phyloP scores from a whole-genome alignment of 2,797 vertebrate species.

The Rachycentron canadum region DNA sequence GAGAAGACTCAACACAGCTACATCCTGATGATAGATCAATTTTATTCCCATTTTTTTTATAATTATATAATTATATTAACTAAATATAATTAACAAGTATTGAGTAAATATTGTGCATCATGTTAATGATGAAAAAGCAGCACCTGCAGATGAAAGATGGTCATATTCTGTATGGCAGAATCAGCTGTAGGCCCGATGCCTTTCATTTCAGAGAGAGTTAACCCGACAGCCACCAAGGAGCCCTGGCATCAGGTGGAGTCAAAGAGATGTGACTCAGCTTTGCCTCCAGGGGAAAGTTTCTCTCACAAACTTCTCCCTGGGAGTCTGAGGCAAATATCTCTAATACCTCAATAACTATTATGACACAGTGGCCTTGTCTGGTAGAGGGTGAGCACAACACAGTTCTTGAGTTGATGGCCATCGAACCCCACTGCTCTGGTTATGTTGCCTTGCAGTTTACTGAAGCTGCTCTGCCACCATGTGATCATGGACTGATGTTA shows the following conservation, averaged over 20 bases:
- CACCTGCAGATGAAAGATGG: neutral
- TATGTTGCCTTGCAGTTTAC: neutral
- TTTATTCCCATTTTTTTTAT: no score
- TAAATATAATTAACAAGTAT: no score
- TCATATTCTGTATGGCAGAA: neutral
- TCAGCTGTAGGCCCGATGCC: neutral
- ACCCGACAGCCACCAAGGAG: no score
- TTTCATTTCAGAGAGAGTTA: neutral
- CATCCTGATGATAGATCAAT: no score
- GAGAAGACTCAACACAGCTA: neutral
- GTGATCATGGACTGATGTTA: conserved; percentile 31
- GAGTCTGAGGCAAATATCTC: no score
- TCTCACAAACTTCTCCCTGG: no score
- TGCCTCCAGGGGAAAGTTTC: neutral
- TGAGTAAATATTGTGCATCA: neutral
- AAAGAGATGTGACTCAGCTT: neutral
- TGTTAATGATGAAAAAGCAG: neutral
- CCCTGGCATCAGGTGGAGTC: neutral
- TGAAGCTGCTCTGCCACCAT: conserved; percentile 52
- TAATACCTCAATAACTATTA: neutral
- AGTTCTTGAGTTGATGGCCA: neutral
- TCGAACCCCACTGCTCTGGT: no score
- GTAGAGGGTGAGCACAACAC: neutral
- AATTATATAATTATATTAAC: no score
- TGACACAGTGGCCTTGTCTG: neutral